phyloP scores from a whole-genome alignment of 2,888 invertebrate genomes.

The Diachrysia chrysitis region DNA sequence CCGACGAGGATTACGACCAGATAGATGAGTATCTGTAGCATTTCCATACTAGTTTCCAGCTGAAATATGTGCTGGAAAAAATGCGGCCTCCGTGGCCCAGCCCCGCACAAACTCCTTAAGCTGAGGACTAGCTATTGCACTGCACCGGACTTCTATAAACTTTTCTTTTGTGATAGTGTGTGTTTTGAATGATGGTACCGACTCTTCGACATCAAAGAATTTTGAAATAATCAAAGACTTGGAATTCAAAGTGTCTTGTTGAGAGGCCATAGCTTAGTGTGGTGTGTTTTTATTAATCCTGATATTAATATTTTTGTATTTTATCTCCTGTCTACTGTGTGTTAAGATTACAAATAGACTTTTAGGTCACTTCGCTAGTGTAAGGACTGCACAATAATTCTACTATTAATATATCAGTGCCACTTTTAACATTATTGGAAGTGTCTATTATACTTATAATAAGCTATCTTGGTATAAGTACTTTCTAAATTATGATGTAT shows the following conservation, averaged over 20 bases:
- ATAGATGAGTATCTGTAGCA: conserved; percentile 91
- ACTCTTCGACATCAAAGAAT: conserved; percentile 71
- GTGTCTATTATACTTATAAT: conserved; percentile 70
- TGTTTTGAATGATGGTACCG: conserved; percentile 55
- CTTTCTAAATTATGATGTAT: conserved; percentile 55
- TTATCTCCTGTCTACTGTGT: conserved; percentile 70
- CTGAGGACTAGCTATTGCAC: conserved; percentile 66
- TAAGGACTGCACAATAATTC: conserved; percentile 83
- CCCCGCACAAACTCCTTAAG: conserved; percentile 81
- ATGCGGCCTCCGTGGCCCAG: conserved; percentile 84
- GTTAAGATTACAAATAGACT: conserved; percentile 70
- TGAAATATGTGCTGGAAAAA: conserved; percentile 86
- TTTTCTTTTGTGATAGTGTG: conserved; percentile 65
- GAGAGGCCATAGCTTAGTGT: conserved; percentile 82
- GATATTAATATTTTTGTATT: conserved; percentile 73
- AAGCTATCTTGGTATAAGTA: conserved; percentile 70
- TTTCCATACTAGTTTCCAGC: conserved; percentile 87
- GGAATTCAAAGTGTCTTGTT: conserved; percentile 77
- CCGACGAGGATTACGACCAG: conserved; percentile 91
- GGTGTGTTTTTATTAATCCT: conserved; percentile 75
- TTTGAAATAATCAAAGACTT: conserved; percentile 68
- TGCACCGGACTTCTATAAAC: conserved; percentile 70
- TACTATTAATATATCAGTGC: conserved; percentile 80
- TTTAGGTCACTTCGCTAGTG: conserved; percentile 71
- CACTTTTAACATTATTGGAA: conserved; percentile 78